Evolutionary conservation across 2,888 invertebrate species (phyloP), one percentile per base, ranked within the genome.

Genomic region (Platycnemis pennipes): DNA sequence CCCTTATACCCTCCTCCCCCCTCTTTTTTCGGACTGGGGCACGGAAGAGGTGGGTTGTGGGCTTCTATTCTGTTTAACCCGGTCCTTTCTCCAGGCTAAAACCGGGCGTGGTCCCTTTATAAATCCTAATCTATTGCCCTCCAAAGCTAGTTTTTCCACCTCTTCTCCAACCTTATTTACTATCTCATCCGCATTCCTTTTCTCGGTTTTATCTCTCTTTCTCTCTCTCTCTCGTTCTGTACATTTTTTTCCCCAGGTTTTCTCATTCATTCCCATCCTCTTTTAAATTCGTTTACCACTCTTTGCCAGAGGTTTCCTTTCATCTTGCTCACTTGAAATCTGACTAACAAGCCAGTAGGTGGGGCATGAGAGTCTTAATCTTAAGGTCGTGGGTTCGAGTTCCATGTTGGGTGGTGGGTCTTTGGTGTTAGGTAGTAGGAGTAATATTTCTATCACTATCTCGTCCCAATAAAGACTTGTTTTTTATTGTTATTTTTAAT

Each of bases 31-130:
- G 22, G 63, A 26, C 26, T 63, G 26, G 22, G 19, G 63, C 7
- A 16, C n/a, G 22, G 22, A 31, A 31, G 3, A n/a, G 77, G 77
- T 31, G 37, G n/a, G 77, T 13, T 7, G 31, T 7, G 77, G 37
- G 77, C 77, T 77, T 77, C 87, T 87, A 46, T 87, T 44, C 87
- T 45, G 87, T 46, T 87, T 44, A 87, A 87, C 26, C 87, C 8
- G 87, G 37, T 46, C 45, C 87, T 87, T 87, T 87, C 22, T 44
- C 87, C 87, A 46, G 46, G 46, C 44, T 87, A 46, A 87, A 87
- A 87, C 87, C 46, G 45, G 46, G 77, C 44, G 45, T 3, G 87
- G 87, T 46, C 13, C 45, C 26, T 26, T 7, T 46, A 45, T 87
- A 87, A 87, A 87, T 87, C 87, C 45, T n/a, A 46, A 46, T 44